These are phyloP conservation scores for Apolygus lucorum DNA, from an alignment of 1,140 invertebrate species.

Conservation along the genomic window DNA sequence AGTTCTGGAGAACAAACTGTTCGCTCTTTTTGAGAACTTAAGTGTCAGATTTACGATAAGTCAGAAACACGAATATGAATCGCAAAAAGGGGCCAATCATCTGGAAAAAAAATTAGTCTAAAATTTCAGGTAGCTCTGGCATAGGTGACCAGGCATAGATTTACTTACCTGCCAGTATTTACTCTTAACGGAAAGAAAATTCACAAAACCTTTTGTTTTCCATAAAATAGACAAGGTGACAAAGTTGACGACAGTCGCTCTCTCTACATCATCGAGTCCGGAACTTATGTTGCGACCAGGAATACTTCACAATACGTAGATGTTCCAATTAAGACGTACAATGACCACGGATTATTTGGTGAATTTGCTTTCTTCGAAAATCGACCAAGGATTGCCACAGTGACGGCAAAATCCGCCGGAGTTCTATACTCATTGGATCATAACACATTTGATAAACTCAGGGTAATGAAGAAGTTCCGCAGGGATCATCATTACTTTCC, in stretches of 20 bases:
- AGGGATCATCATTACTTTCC: conserved; percentile 88
- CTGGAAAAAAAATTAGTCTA: too few relatives aligned
- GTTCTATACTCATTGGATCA: conserved; percentile 94
- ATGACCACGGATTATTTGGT: conserved; percentile 84
- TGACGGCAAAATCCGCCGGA: conserved; percentile 69
- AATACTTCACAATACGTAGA: conserved; percentile 49
- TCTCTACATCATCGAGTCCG: conserved; percentile 47
- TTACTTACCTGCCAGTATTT: too few relatives aligned
- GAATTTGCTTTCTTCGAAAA: conserved; percentile 96
- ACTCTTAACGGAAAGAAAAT: too few relatives aligned
- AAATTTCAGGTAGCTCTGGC: too few relatives aligned
- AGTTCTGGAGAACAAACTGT: too few relatives aligned
- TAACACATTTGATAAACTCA: conserved; percentile 86
- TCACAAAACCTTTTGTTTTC: too few relatives aligned
- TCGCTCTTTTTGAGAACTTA: too few relatives aligned
- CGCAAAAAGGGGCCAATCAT: too few relatives aligned
- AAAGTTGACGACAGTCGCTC: not conserved
- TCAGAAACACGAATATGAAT: too few relatives aligned
- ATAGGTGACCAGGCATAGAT: too few relatives aligned
- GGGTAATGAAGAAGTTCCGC: conserved; percentile 85
- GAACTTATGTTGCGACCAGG: conserved; percentile 81
- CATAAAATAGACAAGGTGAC: too few relatives aligned
- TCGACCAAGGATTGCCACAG: conserved; percentile 87
- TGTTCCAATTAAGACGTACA: conserved; percentile 73
- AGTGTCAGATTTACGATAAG: too few relatives aligned